Evolutionary conservation across 2,797 vertebrate genomes (phyloP), one percentile per base, ranked within the genome.

Genomic region (Coracias cyanogaster): DNA sequence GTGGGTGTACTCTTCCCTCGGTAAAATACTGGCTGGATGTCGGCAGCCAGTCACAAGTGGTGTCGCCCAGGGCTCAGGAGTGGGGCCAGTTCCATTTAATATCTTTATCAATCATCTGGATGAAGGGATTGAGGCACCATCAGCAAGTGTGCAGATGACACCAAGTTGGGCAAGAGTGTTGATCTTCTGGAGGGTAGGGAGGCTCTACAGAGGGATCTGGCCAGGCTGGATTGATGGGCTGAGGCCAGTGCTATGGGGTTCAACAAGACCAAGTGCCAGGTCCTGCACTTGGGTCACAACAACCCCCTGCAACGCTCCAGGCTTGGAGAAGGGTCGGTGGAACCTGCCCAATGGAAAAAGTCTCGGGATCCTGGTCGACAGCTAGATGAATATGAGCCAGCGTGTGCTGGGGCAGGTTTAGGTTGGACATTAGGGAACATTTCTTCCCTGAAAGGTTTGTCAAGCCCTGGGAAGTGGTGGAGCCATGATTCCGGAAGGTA

Each of bases 311-410:
- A n/a, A 24, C 7, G 19, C 28, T 64, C 6, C 41, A 46, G 41
- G n/a, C 6, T 28, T 15, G n/a, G 19, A 13, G 10, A 29, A 25
- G 58, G 21, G 35, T 2, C 7, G 22, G 10, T 62, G 46, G 22
- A 62, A 15, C n/a, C 10, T 41, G 29, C 8, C 37, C 1, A 16
- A 19, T 1, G 8, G 41, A 29, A 35, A 73, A 46, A 6, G 54
- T 33, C 15, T 25, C 21, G 21, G 28, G 33, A 2, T 31, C 28
- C 1, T 25, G 33, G 28, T 31, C 0, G 0, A 15, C 16, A 61
- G 12, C 10, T 8, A 8, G 28, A 16, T 76, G 33, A 31, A 7
- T 1, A n/a, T 3, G 33, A 61, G 58, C 20, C 62, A 45, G 21
- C 29, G 61, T 64, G 61, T 31, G 61, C 10, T 26, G 22, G 16